Base-by-base conservation (phyloP, 2,797 vertebrate species). In the Pteronotus mesoamericanus region DNA sequence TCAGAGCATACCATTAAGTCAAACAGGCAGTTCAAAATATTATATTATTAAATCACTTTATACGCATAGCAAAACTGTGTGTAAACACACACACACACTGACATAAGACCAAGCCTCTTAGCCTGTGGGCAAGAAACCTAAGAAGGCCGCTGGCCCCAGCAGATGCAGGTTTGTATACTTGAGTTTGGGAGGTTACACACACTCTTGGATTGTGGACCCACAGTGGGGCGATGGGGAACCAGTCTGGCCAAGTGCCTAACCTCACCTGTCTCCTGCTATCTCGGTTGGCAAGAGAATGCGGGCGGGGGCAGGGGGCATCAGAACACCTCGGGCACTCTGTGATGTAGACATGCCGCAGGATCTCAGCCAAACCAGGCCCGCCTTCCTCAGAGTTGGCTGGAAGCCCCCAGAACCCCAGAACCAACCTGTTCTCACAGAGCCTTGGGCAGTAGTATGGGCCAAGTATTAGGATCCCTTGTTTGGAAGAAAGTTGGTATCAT, bases 11-110 rank as follows among this genome's bases (percentile, higher is more conserved):
- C 48, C 72, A 18, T 75, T 59, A 88, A 77, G 48, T 91, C n/a
- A 88, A 75, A 88, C 19, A 85, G 72, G 34, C 22, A 85, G 53
- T 89, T 95, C 80, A 89, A 91, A 88, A 61, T 22, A 94, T 19
- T 16, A 1, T 10, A 9, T 90, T 48, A 51, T 51, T 37, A n/a
- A 75, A 79, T 64, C 19, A 83, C 22, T 85, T 48, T 34, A 59
- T 77, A 77, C 48, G 29, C 24, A 19, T 22, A 88, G 77, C 29
- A 64, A 57, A 89, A 85, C 91, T 29, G 75, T 48, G 59, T n/a
- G 53, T 53, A 32, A 24, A 77, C 24, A 72, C 22, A 71, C 34
- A 64, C 19, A 75, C 42, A 37, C 44, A 37, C 34, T 18, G 24
- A 64, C 7, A 34, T 9, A 46, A n/a, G 75, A 75, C 32, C 29